Evolutionary conservation across 1,140 invertebrate genomes (phyloP).

Genomic region (Diuraphis noxia): DNA sequence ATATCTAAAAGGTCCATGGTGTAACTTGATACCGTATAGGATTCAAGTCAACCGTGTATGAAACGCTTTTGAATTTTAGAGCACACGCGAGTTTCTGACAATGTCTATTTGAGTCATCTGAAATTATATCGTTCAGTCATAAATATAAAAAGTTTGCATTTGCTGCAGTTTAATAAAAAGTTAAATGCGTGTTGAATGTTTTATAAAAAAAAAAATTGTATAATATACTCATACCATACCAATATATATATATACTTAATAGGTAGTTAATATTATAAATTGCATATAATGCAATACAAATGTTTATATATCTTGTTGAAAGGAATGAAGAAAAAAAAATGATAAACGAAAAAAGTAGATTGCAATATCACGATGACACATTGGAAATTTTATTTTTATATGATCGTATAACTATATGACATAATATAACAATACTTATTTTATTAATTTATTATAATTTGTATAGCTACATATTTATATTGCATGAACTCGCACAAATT

Average conservation of each 20-base stretch:
- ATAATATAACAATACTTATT: neutral
- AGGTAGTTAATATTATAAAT: neutral
- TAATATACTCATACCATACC: neutral
- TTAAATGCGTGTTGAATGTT: neutral
- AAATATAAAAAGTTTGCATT: slow-evolving; percentile 31
- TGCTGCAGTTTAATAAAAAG: neutral
- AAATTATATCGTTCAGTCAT: neutral
- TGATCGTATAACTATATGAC: neutral
- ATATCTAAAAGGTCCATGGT: slow-evolving; percentile 12
- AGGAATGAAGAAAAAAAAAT: neutral
- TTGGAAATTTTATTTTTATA: neutral
- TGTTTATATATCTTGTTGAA: neutral
- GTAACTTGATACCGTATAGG: slow-evolving; percentile 18
- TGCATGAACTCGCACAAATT: neutral
- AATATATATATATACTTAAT: no score
- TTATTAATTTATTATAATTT: neutral
- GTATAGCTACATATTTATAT: neutral
- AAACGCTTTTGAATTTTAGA: slow-evolving; percentile 19
- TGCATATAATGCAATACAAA: neutral
- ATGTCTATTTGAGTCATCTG: neutral
- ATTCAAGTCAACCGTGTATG: slow-evolving; percentile 23
- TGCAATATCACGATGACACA: neutral
- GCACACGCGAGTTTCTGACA: neutral
- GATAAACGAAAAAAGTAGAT: neutral
- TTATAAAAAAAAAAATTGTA: neutral